These are phyloP conservation scores for Lepisosteus osseus DNA, from an alignment of 2,113 vertebrate genomes.

Conservation along the genomic window DNA sequence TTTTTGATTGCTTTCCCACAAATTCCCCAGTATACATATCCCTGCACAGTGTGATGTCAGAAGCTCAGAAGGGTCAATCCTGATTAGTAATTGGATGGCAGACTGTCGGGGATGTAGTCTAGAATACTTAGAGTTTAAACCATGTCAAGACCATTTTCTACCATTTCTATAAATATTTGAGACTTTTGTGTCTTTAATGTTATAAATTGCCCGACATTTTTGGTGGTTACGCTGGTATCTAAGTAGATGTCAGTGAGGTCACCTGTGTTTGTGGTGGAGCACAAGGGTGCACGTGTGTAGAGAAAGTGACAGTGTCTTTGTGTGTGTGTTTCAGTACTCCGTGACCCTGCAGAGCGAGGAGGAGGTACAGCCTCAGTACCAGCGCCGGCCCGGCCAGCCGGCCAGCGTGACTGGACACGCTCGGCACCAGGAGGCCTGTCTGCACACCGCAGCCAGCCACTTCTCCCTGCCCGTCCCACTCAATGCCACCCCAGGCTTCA, in stretches of 20 bases:
- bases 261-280: background rate
- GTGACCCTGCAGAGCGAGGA: conserved; percentile 95
- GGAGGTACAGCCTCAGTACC: conserved; percentile 82
- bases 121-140: no score
- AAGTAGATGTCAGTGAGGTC: background rate
- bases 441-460: conserved; percentile 90
- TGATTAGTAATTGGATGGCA: no score
- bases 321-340: conserved; percentile 72
- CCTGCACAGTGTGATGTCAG: no score
- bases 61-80: no score
- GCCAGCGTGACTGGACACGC: conserved; percentile 80
- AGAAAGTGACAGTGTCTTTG: background rate
- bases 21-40: no score
- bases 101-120: no score
- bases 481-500: conserved; percentile 89
- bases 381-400: conserved; percentile 72
- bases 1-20: no score
- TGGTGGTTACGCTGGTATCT: background rate
- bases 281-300: background rate
- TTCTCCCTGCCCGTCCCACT: conserved; percentile 93
- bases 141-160: background rate
- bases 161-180: background rate
- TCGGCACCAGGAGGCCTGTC: conserved; percentile 89
- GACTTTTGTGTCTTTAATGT: background rate
- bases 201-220: no score